phyloP scores from a whole-genome alignment of 2,113 vertebrate genomes.

The Stercorarius parasiticus region DNA sequence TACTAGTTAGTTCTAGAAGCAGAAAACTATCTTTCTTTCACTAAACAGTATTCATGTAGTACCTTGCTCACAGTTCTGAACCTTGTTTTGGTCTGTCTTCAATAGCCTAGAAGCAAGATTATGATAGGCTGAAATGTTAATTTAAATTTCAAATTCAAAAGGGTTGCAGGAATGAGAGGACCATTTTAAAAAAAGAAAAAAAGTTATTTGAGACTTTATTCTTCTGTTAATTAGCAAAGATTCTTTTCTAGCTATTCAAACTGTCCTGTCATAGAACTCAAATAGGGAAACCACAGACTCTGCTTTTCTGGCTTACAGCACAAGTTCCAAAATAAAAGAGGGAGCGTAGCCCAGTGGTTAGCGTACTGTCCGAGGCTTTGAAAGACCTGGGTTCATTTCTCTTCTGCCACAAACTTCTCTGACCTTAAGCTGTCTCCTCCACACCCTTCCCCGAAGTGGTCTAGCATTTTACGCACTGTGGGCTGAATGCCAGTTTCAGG shows the following conservation, averaged over 20 bases:
- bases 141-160: not conserved
- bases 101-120: not conserved
- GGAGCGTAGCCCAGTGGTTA: not conserved
- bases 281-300: not conserved
- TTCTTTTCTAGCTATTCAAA: not conserved
- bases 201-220: not conserved
- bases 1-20: not conserved
- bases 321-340: not conserved
- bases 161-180: not conserved
- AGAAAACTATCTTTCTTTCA: not conserved
- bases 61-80: not conserved
- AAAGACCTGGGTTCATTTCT: not conserved
- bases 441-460: not conserved
- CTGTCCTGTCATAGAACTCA: not conserved
- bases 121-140: not conserved
- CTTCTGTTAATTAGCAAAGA: not conserved
- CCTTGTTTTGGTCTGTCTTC: not conserved
- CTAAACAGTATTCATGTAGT: not conserved
- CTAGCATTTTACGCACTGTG: accelerated
- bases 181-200: not conserved
- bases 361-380: not conserved
- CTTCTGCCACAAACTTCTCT: not conserved
- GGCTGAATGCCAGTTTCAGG: not conserved
- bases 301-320: not conserved
- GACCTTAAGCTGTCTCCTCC: not conserved